Base-by-base conservation (phyloP, 2,113 vertebrate species). In the Corythoichthys intestinalis region DNA sequence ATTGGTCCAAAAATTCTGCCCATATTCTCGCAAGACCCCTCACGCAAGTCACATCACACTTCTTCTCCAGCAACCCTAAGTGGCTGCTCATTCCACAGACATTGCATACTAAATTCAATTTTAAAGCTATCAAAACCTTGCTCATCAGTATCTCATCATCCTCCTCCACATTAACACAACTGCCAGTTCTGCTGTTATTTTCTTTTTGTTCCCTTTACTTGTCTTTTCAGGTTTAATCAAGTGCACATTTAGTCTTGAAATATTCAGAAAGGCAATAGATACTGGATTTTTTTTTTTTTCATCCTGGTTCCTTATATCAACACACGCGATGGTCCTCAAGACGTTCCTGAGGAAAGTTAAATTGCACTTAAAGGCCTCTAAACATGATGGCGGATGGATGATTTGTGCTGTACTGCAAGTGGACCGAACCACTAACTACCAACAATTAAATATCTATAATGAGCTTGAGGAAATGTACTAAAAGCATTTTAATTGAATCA, bases 401-500 rank as follows among this genome's bases (percentile, higher is more conserved):
- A 34, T 20, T 34, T 56, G 20, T 56, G 11, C 53, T 34, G 53
- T 37, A 58, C 2, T 37, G 6, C 14, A 58, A 58, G 12, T 58
- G 56, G 56, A 12, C 34, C 6, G 34, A 37, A 6, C 28, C 34
- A 58, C 56, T 37, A 34, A 38, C 56, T 14, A 7, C 74, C 60
- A 60, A 34, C 62, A 70, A 70, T 62, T 63, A 63, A 77, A 69
- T 69, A 73, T 61, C 28, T 59, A 46, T 75, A 71, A 83, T 79
- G 72, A 81, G 69, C 69, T 73, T 73, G 49, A 75, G 69, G 71
- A 75, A 69, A 83, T 71, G 67, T 44, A 77, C 81, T 85, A 56
- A 85, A 81, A 81, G 84, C 81, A 72, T 81, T 76, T 77, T 80
- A 82, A 86, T 83, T 67, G 63, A 78, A 86, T 85, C 57, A 76